Percentiles rank a stretch among this genome's conserved stretches.
Conservation (phyloP, 2,797 vertebrate genomes). For the Glossophaga mutica region DNA sequence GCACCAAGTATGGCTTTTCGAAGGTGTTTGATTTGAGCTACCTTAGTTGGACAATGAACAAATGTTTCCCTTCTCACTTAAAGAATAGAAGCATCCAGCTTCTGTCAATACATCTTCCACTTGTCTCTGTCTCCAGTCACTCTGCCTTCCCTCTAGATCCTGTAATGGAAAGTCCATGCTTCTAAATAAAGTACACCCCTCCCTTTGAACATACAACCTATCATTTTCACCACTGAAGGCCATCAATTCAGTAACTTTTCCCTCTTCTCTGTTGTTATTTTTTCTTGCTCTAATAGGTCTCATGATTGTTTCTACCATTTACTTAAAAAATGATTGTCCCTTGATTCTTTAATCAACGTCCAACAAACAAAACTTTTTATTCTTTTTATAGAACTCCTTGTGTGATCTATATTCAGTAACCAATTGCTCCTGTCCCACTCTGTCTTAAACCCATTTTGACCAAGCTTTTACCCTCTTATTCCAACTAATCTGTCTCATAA, state of each 20-base stretch:
- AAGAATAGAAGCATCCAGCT: background rate
- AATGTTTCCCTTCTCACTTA: background rate
- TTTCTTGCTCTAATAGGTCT: background rate
- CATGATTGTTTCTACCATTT: background rate
- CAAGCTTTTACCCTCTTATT: background rate
- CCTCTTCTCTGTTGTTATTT: background rate
- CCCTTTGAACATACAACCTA: background rate
- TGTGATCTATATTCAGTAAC: background rate
- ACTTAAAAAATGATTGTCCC: background rate
- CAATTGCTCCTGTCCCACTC: background rate
- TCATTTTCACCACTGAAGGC: background rate
- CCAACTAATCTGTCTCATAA: background rate
- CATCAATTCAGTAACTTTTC: background rate
- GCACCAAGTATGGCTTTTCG: background rate
- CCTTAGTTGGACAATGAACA: background rate
- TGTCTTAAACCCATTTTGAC: background rate
- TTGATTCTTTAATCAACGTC: background rate
- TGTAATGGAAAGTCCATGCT: background rate
- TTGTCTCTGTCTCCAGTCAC: background rate
- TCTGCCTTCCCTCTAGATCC: background rate
- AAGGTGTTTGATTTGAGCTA: background rate
- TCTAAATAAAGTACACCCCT: background rate
- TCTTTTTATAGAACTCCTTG: background rate
- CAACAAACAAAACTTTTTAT: background rate
- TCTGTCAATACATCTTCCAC: background rate